Evolutionary conservation across 1,140 invertebrate species (phyloP), one percentile per base, ranked within the genome.

Genomic region (Propsilocerus akamusi): DNA sequence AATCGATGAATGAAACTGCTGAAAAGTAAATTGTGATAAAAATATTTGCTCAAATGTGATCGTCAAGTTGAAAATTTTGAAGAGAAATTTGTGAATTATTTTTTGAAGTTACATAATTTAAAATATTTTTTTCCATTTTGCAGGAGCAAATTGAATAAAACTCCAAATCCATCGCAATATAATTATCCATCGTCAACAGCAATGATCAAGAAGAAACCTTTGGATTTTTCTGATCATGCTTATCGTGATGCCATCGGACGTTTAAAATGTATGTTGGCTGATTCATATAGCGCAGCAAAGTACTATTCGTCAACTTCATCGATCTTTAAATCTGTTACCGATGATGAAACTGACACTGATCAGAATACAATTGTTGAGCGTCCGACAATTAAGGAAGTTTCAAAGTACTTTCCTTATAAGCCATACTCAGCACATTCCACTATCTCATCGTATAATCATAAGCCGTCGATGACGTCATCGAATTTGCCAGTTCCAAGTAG

Each of bases 171-270:
- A 20, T 22, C 22, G 1, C 10, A 7, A 20, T 20, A 41, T 17
- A 14, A 41, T 8, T 20, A 14, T 20, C 2, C 10, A 20, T 17
- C 58, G 52, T 56, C 58, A 32, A 64, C 59, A 52, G 58, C 54
- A 34, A 58, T 61, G 47, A 55, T 53, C 46, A 65, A 64, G 59
- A 74, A 74, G 58, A 75, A 74, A 57, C 68, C 74, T 22, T 76
- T 80, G 30, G 81, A 87, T 67, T 86, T 86, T 56, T 85, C 82
- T 0, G 84, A 87, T 57, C 69, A 80, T 49, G 82, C 81, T 3
- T 86, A 88, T 56, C 76, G 80, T 54, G 83, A 87, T 65, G 85
- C 85, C 3, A 83, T 88, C 1, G 76, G 78, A 0, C 77, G 84
- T 50, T 59, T 87, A 8, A 77, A 81, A 60, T 79, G 83, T 60